These are phyloP conservation scores for Struthio camelus DNA, from an alignment of 2,113 vertebrate species.

Conservation along the genomic window DNA sequence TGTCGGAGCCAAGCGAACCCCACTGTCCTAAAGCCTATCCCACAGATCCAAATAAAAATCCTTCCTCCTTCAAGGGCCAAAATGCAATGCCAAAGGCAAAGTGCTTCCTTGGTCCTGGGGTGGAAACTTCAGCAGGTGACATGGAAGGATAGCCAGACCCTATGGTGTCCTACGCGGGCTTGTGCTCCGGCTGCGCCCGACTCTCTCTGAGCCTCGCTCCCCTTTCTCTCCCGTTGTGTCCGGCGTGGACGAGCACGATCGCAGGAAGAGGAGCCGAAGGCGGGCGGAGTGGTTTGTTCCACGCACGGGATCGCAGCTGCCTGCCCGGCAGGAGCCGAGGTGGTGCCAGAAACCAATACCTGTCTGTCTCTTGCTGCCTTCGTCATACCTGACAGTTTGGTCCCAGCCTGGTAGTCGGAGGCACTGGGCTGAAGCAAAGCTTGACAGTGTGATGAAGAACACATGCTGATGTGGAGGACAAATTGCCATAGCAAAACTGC, in stretches of 20 bases:
- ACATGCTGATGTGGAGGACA: accelerated
- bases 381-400: too few species aligned
- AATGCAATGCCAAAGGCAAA: accelerated
- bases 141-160: too few species aligned
- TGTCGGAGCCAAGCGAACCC: accelerated
- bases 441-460: not conserved
- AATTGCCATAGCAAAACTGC: not conserved
- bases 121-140: not conserved
- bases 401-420: not conserved
- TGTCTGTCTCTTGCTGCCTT: not conserved
- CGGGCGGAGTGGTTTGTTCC: not conserved
- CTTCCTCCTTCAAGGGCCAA: not conserved
- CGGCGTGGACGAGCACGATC: too few species aligned
- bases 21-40: not conserved
- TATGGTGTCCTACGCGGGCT: accelerated
- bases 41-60: accelerated
- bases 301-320: not conserved
- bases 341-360: accelerated
- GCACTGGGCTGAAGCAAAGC: not conserved
- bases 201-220: not conserved
- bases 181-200: not conserved
- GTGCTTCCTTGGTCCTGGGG: not conserved
- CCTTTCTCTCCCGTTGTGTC: too few species aligned
- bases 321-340: not conserved
- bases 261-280: not conserved